A percentile compares a stretch with the other conserved stretches of the same genome.
phyloP scores from a whole-genome alignment of 2,113 vertebrate species.

The Pterophyllum scalare region DNA sequence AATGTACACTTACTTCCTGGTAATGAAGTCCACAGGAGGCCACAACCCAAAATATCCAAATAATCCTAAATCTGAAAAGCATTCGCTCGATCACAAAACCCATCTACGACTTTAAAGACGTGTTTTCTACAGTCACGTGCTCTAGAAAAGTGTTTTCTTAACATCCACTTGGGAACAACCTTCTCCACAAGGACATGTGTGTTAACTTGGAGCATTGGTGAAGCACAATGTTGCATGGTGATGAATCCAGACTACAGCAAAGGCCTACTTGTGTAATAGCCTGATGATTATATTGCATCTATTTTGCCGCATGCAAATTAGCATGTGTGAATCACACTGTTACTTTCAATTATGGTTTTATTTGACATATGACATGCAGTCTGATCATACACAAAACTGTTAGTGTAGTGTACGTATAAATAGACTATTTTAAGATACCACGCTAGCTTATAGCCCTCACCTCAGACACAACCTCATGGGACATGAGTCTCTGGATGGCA shows the following conservation, averaged over 20 bases:
- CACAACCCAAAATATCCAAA: background rate
- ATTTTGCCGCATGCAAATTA: background rate
- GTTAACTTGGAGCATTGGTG: background rate
- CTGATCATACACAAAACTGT: background rate
- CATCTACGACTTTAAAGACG: background rate
- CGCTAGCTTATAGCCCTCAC: slow-evolving; percentile 73
- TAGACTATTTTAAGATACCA: background rate
- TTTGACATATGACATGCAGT: background rate
- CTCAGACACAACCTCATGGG: slow-evolving; percentile 98
- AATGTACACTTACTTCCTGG: background rate
- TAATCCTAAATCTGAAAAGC: background rate
- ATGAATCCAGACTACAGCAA: slow-evolving; percentile 4
- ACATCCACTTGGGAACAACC: background rate
- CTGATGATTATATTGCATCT: background rate
- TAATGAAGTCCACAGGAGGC: background rate
- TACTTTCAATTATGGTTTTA: background rate
- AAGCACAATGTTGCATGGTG: background rate
- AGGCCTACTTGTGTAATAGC: background rate
- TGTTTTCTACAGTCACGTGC: background rate
- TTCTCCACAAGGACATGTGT: background rate
- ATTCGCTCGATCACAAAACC: background rate
- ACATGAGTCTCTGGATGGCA: slow-evolving; percentile 98
- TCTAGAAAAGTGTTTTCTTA: background rate
- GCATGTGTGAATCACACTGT: background rate
- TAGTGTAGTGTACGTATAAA: background rate